Base-by-base conservation (phyloP, 2,797 vertebrate species). In the Synanceia verrucosa region DNA sequence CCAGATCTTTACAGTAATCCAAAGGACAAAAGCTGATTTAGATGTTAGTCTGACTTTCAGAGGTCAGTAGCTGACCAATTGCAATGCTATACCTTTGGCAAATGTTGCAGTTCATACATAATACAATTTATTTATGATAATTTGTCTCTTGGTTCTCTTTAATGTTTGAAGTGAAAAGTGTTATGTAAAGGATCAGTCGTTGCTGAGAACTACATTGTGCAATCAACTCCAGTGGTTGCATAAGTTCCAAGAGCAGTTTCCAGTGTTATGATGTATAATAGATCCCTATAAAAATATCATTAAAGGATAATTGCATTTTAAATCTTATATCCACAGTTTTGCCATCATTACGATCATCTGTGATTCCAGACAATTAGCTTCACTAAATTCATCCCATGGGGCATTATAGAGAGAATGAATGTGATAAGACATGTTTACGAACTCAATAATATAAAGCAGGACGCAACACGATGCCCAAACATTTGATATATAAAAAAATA, bases 201-300 rank as follows among this genome's bases (percentile, higher is more conserved):
- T 21, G 28, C 8, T 23, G 28, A 29, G 26, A 68, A 37, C 33
- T 1, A 6, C 18, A 52, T 52, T 71, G 65, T 57, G 47, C 36
- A 72, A 52, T 74, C 41, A 67, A 16, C 10, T 50, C 50, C 31
- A 31, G 1, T 16, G 53, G 66, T 55, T 70, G 59, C 70, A 28
- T 31, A 74, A 36, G 48, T 73, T 76, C 12, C 33, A 31, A 43
- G 43, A 51, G 8, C 52, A 47, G 41, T 61, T 65, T 79, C 28
- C 33, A 21, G 48, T 19, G 51, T 44, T 56, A 8, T 76, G 57
- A 79, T 78, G 65, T 79, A 64, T 70, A 66, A 84, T 73, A 63
- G 29, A 76, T 84, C 9, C 59, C 47, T n/a, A 21, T 76, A 7
- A 56, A 33, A 76, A 48, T n/a, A n/a, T 58, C 53, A 65, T 67